Evolutionary conservation across 2,888 invertebrate genomes (phyloP).

Genomic region (Brachypterus glaber): DNA sequence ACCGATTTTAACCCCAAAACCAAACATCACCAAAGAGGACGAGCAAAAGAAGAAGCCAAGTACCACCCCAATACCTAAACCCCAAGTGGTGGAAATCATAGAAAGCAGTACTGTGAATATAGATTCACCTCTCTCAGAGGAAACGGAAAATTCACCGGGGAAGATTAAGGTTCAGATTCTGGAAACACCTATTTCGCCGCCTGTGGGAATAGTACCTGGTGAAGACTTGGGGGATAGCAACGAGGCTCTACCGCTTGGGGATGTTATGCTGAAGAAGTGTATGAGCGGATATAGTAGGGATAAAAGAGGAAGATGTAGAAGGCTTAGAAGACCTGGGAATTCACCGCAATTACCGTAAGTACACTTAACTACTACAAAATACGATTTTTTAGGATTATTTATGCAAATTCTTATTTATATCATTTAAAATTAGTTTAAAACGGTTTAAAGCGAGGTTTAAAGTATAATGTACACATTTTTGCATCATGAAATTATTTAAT

Average conservation of each 20-base stretch:
- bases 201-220: conserved; percentile 13
- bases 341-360: conserved; percentile 26
- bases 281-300: conserved; percentile 34
- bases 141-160: conserved; percentile 21
- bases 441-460: too few species aligned
- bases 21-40: conserved; percentile 9
- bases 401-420: too few species aligned
- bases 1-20: conserved; percentile 8
- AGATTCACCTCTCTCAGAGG: conserved; percentile 1
- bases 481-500: too few species aligned
- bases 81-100: not conserved
- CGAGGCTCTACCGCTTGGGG: conserved; percentile 24
- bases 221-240: conserved; percentile 7
- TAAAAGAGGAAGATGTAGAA: conserved; percentile 37
- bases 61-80: conserved; percentile 4
- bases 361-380: not conserved
- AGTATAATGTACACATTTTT: too few species aligned
- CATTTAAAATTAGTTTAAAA: too few species aligned
- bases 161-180: conserved; percentile 31
- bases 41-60: conserved; percentile 8
- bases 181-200: conserved; percentile 17
- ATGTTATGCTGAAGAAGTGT: conserved; percentile 30
- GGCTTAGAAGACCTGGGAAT: conserved; percentile 30
- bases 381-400: too few species aligned
- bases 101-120: not conserved